These are phyloP conservation scores for Delphinus delphis DNA, from an alignment of 2,113 vertebrate species.

Conservation along the genomic window DNA sequence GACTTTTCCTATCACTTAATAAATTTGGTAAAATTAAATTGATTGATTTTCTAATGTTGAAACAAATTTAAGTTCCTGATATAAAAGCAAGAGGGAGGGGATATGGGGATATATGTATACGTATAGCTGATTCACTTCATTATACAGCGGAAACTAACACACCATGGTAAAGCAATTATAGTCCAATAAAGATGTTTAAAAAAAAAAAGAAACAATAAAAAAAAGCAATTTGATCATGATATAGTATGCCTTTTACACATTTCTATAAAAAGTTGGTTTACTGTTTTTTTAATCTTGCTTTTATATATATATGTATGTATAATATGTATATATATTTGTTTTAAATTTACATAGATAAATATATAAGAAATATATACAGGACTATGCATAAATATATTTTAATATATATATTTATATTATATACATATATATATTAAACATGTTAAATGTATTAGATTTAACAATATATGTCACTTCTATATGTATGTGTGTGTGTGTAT, in stretches of 20 bases:
- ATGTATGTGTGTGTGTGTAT: too few relatives aligned
- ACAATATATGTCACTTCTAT: neutral
- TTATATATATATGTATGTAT: neutral
- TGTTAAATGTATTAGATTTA: neutral
- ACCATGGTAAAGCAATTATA: too few relatives aligned
- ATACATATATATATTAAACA: neutral
- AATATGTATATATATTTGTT: neutral
- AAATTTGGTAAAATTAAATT: neutral
- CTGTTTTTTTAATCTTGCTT: neutral
- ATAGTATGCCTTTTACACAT: neutral
- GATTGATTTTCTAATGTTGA: neutral
- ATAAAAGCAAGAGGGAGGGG: neutral
- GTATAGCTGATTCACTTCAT: too few relatives aligned
- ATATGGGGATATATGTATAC: too few relatives aligned
- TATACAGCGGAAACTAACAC: too few relatives aligned
- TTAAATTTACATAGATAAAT: neutral
- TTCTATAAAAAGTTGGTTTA: neutral
- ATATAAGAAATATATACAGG: neutral
- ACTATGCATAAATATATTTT: neutral
- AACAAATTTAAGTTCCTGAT: neutral
- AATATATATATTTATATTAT: neutral
- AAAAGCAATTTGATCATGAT: neutral
- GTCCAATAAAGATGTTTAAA: too few relatives aligned
- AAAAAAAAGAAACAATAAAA: too few relatives aligned
- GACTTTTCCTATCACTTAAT: neutral